Evolutionary conservation across 2,888 invertebrate genomes (phyloP).

Genomic region (Creontiades dilutus): DNA sequence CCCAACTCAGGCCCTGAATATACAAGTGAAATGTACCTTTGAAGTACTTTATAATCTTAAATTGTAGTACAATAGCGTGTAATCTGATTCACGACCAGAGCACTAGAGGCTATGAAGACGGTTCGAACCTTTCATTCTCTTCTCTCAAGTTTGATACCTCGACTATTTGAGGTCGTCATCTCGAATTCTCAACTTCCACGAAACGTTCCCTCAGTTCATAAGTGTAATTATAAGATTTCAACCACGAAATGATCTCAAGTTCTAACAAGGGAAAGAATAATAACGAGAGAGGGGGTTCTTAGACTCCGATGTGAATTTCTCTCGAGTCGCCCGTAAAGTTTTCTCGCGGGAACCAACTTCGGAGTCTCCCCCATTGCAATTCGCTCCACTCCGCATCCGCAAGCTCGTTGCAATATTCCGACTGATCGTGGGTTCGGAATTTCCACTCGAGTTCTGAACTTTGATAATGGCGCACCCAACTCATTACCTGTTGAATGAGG

Average conservation of each 20-base stretch:
- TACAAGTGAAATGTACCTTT: too few species aligned
- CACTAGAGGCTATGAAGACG: too few species aligned
- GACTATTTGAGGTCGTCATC: too few species aligned
- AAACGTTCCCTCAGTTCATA: too few species aligned
- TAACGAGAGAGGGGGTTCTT: background rate
- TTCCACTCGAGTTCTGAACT: background rate
- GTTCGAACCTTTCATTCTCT: too few species aligned
- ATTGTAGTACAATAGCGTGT: too few species aligned
- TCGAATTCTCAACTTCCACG: too few species aligned
- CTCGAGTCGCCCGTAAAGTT: slow-evolving; percentile 8
- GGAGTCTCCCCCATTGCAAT: background rate
- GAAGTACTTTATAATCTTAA: too few species aligned
- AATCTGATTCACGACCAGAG: too few species aligned
- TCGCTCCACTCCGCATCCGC: background rate
- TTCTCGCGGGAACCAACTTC: background rate
- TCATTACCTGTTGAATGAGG: background rate
- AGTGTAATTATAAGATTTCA: too few species aligned
- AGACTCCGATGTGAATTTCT: background rate
- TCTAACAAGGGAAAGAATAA: background rate
- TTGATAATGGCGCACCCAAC: background rate
- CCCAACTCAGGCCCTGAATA: too few species aligned
- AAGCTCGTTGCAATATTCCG: slow-evolving; percentile 47
- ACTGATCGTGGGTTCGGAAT: background rate
- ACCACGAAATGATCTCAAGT: background rate
- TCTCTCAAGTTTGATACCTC: too few species aligned